Percentiles rank a stretch among this genome's conserved stretches.
phyloP scores from a whole-genome alignment of 2,888 invertebrate genomes.

The Scaptomyza parva region DNA sequence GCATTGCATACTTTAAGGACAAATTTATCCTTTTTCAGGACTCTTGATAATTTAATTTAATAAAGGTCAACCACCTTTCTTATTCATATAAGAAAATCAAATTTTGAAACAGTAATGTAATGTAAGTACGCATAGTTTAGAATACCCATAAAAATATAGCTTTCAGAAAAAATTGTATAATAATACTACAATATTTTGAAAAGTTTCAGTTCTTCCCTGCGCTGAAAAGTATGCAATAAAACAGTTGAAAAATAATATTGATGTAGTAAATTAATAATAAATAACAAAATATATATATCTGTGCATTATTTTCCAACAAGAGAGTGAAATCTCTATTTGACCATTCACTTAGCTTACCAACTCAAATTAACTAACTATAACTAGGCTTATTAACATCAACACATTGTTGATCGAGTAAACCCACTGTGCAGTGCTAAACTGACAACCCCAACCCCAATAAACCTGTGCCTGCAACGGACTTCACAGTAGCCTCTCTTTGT shows the following conservation, averaged over 20 bases:
- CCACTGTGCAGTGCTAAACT: constrained; percentile 56
- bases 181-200: too few relatives aligned
- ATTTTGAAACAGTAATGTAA: background rate
- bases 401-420: background rate
- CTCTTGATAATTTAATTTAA: background rate
- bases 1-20: constrained; percentile 43
- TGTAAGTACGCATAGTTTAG: too few relatives aligned
- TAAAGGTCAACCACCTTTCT: too few relatives aligned
- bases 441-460: constrained; percentile 61
- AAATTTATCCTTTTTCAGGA: background rate
- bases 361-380: background rate
- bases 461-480: constrained; percentile 57
- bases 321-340: constrained; percentile 21
- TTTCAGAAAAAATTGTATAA: too few relatives aligned
- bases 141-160: background rate
- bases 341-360: constrained; percentile 15
- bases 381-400: background rate
- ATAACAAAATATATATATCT: too few relatives aligned
- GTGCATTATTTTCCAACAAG: background rate
- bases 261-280: too few relatives aligned
- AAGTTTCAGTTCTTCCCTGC: background rate
- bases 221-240: constrained; percentile 47
- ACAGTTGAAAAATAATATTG: background rate
- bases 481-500: constrained; percentile 80
- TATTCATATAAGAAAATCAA: too few relatives aligned